Base-by-base conservation (phyloP, 2,888 invertebrate genomes). In the Brachypterus glaber region DNA sequence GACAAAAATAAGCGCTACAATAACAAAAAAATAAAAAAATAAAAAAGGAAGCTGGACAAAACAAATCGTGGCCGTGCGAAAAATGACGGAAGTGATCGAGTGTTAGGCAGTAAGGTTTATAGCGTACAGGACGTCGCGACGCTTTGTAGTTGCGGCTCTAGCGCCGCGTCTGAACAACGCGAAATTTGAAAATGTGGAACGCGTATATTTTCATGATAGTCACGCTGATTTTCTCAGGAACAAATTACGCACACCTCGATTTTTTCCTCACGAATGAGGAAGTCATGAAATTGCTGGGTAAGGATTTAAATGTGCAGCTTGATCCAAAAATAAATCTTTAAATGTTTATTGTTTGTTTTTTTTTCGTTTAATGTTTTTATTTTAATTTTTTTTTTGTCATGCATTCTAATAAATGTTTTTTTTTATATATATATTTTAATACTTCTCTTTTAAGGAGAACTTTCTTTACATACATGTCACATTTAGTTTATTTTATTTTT, bases 221-320 rank as follows among this genome's bases (percentile, higher is more conserved):
- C 40, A 50, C 59, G 25, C 50, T 57, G 17, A 15, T 48, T 31
- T 41, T 32, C 33, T 44, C 68, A 73, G 8, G 41, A 11, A 35
- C 37, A 33, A 33, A 74, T 68, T 70, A 74, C 63, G 76, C 77
- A 64, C 80, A 83, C 71, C 74, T 83, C 58, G 81, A 83, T 68
- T 76, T 85, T 59, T 84, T 82, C 68, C 82, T 84, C 70, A 82
- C 81, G 64, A 79, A 81, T 63, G 76, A 77, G 48, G 83, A 84
- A 71, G 82, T 84, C 60, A 79, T 79, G 76, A 82, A 82, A 69
- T 70, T 84, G 55, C 68, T 84, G 66, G 83, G 83, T 84, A 69
- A 79, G 79, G 67, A 17, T 17, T 7, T 13, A 16, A 8, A 11
- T 9, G 27, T 9, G 7, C 12, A 13, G 8, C 27, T 30, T 18